Conservation (phyloP, 2,797 vertebrate genomes). For the Protonibea diacanthus region DNA sequence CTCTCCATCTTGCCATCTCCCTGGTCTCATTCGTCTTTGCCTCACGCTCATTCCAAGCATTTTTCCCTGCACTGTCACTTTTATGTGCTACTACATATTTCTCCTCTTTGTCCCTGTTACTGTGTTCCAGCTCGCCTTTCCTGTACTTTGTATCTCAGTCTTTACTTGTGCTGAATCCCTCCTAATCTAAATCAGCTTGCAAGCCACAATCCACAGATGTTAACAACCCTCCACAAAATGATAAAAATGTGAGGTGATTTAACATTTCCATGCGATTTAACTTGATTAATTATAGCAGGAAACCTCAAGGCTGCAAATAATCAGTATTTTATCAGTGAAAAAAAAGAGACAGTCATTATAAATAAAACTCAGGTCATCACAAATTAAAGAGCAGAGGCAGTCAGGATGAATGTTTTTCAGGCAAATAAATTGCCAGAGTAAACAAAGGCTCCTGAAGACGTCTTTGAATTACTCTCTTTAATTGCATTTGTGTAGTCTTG, state of each 20-base stretch:
- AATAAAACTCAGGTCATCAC: slow-evolving; percentile 45
- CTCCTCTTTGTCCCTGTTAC: slow-evolving; percentile 40
- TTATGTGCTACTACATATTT: slow-evolving; percentile 43
- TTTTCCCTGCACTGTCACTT: slow-evolving; percentile 25
- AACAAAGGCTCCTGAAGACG: not conserved
- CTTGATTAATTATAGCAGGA: slow-evolving; percentile 49
- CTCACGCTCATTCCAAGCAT: slow-evolving; percentile 46
- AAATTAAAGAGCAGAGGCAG: slow-evolving; percentile 38
- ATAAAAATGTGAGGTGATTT: slow-evolving; percentile 46
- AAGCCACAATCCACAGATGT: slow-evolving; percentile 26
- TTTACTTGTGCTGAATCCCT: slow-evolving; percentile 43
- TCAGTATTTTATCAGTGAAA: slow-evolving; percentile 47
- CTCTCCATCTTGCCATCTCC: slow-evolving; percentile 48
- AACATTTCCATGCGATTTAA: slow-evolving; percentile 56
- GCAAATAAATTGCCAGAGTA: slow-evolving; percentile 22
- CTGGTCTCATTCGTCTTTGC: slow-evolving; percentile 40
- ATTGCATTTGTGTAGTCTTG: not conserved
- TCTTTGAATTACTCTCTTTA: not conserved
- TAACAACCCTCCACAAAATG: slow-evolving; percentile 12
- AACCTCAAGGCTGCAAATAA: slow-evolving; percentile 54
- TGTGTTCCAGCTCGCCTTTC: slow-evolving; percentile 45
- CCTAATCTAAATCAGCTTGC: slow-evolving; percentile 40
- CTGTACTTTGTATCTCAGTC: slow-evolving; percentile 40
- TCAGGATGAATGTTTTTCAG: slow-evolving; percentile 16
- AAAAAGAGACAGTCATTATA: slow-evolving; percentile 36